phyloP scores from a whole-genome alignment of 2,888 invertebrate genomes.

The Julus scanicus region DNA sequence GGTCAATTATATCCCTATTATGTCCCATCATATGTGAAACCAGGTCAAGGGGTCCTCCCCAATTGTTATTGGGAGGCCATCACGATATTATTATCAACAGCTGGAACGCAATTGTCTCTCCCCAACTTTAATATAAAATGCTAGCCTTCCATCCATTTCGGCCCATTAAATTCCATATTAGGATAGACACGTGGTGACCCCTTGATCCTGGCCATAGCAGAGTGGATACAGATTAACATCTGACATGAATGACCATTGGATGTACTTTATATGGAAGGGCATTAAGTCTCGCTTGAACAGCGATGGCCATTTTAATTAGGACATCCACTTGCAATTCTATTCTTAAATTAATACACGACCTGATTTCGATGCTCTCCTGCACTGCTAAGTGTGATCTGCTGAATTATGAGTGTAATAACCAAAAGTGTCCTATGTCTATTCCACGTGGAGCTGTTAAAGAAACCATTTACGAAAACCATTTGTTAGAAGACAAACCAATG shows the following conservation, averaged over 20 bases:
- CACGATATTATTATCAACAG: not conserved
- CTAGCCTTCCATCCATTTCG: not conserved
- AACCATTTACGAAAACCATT: not conserved
- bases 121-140: not conserved
- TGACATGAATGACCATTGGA: not conserved
- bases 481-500: too few species aligned
- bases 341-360: not conserved
- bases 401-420: not conserved
- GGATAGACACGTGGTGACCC: not conserved
- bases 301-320: not conserved
- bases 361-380: not conserved
- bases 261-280: not conserved
- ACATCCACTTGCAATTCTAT: not conserved
- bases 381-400: slow-evolving; percentile 27
- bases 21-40: not conserved
- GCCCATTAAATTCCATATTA: not conserved
- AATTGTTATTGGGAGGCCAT: not conserved
- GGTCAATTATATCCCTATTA: not conserved
- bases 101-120: not conserved
- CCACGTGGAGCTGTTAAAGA: not conserved
- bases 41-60: not conserved
- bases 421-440: not conserved
- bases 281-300: not conserved
- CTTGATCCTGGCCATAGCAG: not conserved
- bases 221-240: not conserved